Evolutionary conservation across 1,140 invertebrate genomes (phyloP), one percentile per base, ranked within the genome.

Genomic region (Scaptodrosophila lebanonensis): DNA sequence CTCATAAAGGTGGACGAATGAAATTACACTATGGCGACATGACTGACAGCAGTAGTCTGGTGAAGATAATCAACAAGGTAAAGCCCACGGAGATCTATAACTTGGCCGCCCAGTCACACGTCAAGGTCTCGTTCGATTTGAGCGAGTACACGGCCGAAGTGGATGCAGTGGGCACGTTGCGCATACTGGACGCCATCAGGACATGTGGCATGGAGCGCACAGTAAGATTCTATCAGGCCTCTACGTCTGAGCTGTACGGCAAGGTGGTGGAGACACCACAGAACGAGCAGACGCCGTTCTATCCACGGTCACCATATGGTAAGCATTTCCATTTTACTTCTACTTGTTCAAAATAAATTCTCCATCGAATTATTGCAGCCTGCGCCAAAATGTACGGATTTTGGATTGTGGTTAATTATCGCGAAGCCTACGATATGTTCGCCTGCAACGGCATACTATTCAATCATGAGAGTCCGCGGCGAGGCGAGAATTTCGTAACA

Each of bases 241-340:
- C 97, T 0, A 99, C 98, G 0, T 99, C 97, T 20, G 98, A 99
- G 88, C 88, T 99, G 38, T 99, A 97, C 87, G 98, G 98, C n/a
- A 97, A 97, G 89, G 97, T 98, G 1, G 92, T 93, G 38, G 96
- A 99, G 89, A 94, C 95, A 39, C 98, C 98, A 2, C 98, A 99
- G 86, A 98, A 91, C 84, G 98, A 99, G 88, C 97, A 94, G 30
- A 99, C 98, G 2, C 98, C 98, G 2, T 99, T 99, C 88, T 99
- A 99, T 89, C 98, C 98, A 3, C 89, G 98, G 82, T 99, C 98
- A n/a, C 98, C 98, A 7, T 99, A 99, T 90, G 98, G 98, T 99
- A 90, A 87, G 86, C 0, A n/a, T 9, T 18, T 0, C 12, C 12
- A 13, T n/a, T n/a, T n/a, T n/a, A n/a, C n/a, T 3, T 7, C 6